These are phyloP conservation scores for Sweltsa coloradensis DNA, from an alignment of 1,140 invertebrate genomes.

Conservation along the genomic window DNA sequence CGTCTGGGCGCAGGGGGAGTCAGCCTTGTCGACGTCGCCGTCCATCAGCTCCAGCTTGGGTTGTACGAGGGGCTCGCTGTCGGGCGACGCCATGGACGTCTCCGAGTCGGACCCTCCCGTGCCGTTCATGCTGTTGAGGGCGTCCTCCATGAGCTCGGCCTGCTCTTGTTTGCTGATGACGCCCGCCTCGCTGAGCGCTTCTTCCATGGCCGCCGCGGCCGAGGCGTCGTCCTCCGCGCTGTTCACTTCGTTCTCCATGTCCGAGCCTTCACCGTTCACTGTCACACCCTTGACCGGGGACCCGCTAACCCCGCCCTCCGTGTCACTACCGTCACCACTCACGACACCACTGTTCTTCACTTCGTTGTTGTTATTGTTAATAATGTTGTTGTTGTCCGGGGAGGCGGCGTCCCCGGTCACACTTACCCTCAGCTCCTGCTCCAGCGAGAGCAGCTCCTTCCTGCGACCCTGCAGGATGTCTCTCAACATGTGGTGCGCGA, in stretches of 20 bases:
- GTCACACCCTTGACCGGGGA: conserved; percentile 23
- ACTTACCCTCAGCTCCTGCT: conserved; percentile 39
- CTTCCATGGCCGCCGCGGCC: conserved; percentile 31
- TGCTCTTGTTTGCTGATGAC: conserved; percentile 37
- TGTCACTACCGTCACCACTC: conserved; percentile 13
- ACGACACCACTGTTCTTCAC: conserved; percentile 21
- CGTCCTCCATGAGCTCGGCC: conserved; percentile 37
- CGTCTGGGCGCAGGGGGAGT: conserved; percentile 30
- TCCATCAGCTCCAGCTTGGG: conserved; percentile 47
- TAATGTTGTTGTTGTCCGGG: conserved; percentile 36
- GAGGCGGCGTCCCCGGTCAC: conserved; percentile 25
- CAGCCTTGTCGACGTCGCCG: conserved; percentile 39
- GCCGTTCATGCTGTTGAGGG: conserved; percentile 22
- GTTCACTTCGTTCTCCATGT: conserved; percentile 38
- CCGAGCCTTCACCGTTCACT: conserved; percentile 34
- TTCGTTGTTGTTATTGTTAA: conserved; percentile 33
- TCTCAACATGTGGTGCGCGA: conserved; percentile 64
- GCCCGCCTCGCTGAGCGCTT: conserved; percentile 26
- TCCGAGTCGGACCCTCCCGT: conserved; percentile 51
- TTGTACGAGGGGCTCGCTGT: conserved; percentile 26
- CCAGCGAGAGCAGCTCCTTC: conserved; percentile 54
- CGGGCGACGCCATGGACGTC: conserved; percentile 50
- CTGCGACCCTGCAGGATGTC: conserved; percentile 72
- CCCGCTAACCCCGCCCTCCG: conserved; percentile 26
- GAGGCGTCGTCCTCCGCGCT: conserved; percentile 29